These are phyloP conservation scores for Mormyrus proboscirostris DNA, from an alignment of 2,797 vertebrate genomes.

Conservation along the genomic window DNA sequence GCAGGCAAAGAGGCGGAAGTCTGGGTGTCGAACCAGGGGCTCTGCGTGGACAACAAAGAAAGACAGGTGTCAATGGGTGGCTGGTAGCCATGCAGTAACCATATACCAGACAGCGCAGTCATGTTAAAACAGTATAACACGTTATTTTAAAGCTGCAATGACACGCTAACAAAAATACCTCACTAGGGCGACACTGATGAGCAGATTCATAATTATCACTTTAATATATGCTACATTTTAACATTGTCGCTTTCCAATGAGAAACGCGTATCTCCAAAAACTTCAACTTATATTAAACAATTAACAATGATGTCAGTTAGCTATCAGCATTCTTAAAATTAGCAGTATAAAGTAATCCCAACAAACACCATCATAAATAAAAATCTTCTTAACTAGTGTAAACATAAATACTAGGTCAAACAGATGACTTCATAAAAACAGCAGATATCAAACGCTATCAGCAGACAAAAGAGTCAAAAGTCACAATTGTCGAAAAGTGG, in stretches of 20 bases:
- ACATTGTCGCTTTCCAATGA: too few relatives aligned
- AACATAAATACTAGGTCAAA: not conserved
- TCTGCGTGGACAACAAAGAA: constrained; percentile 53
- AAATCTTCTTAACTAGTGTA: not conserved
- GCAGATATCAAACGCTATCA: not conserved
- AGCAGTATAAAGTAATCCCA: not conserved
- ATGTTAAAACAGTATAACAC: not conserved
- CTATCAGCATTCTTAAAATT: not conserved
- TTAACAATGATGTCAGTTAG: too few relatives aligned
- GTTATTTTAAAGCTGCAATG: too few relatives aligned
- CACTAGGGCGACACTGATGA: too few relatives aligned
- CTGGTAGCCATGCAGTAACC: too few relatives aligned
- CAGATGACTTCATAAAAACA: not conserved
- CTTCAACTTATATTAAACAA: too few relatives aligned
- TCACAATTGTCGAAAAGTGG: not conserved
- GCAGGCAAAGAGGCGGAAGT: constrained; percentile 91
- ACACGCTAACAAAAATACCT: too few relatives aligned
- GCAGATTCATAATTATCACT: too few relatives aligned
- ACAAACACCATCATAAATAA: not conserved
- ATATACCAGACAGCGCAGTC: not conserved
- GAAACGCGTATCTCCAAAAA: too few relatives aligned
- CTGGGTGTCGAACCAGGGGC: constrained; percentile 79
- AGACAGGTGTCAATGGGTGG: not conserved
- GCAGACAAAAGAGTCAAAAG: not conserved
- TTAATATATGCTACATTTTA: too few relatives aligned